These are phyloP conservation scores for Xiphorhynchus erythropygius DNA, from an alignment of 2,797 vertebrate genomes.

Conservation along the genomic window DNA sequence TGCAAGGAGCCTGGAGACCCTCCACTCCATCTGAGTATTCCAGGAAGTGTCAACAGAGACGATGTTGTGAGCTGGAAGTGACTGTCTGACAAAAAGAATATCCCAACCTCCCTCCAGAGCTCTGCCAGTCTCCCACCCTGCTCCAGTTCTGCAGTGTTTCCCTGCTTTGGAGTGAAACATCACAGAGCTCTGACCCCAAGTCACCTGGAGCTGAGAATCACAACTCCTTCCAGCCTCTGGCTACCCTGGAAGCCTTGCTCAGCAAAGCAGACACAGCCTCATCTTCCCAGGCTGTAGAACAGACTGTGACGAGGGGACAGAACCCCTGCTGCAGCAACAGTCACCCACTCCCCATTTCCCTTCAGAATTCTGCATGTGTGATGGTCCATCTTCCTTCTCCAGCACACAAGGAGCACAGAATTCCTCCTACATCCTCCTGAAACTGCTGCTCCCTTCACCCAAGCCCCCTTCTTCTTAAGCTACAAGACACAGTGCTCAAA, in stretches of 20 bases:
- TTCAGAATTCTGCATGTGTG: neutral
- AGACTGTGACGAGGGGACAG: neutral
- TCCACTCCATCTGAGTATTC: neutral
- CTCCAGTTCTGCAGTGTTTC: neutral
- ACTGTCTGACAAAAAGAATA: neutral
- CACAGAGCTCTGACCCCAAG: neutral
- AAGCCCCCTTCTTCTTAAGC: neutral
- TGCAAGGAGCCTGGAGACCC: neutral
- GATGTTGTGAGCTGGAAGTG: neutral
- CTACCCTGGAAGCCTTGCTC: neutral
- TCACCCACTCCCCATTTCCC: neutral
- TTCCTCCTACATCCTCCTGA: neutral
- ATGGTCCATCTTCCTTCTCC: neutral
- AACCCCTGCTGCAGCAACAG: neutral
- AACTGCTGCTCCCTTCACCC: neutral
- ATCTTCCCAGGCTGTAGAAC: neutral
- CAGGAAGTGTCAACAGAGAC: neutral
- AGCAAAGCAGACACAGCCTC: neutral
- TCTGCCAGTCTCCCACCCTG: neutral
- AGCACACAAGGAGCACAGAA: neutral
- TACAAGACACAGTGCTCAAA: neutral
- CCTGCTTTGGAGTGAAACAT: neutral
- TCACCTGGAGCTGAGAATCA: neutral
- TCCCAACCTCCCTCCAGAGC: neutral
- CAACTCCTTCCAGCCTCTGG: neutral